Percentiles rank a stretch among this genome's conserved stretches.
These are phyloP conservation scores for Cyrtodaria siliqua DNA, from an alignment of 2,888 invertebrate genomes.

Conservation along the genomic window DNA sequence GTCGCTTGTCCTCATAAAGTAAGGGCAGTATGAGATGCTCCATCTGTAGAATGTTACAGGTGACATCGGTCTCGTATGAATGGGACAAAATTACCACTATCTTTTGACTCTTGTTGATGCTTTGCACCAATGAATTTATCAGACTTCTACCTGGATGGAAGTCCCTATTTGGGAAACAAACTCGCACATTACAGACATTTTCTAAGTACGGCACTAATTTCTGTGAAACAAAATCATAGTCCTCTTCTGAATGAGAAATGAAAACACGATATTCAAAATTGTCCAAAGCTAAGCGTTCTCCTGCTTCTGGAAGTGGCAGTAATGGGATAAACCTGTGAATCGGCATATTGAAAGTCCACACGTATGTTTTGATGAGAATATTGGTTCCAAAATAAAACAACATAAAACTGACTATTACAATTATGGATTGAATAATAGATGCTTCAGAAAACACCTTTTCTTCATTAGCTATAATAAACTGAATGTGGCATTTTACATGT, in stretches of 20 bases:
- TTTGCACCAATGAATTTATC: background rate
- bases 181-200: background rate
- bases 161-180: background rate
- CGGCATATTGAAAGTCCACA: background rate
- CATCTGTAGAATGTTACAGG: background rate
- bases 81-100: background rate
- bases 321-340: background rate
- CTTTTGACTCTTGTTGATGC: background rate
- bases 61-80: background rate
- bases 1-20: background rate
- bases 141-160: background rate
- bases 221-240: background rate
- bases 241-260: constrained; percentile 1
- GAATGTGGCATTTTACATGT: background rate
- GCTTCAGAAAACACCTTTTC: background rate
- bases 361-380: background rate
- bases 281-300: background rate
- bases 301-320: background rate
- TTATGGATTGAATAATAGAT: background rate
- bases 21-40: background rate
- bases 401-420: background rate
- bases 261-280: background rate
- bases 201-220: background rate
- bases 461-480: background rate
- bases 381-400: background rate